Percentiles rank a stretch among this genome's conserved stretches.
Conservation (phyloP, 1,140 invertebrate genomes). For the Diachasma alloeum region DNA sequence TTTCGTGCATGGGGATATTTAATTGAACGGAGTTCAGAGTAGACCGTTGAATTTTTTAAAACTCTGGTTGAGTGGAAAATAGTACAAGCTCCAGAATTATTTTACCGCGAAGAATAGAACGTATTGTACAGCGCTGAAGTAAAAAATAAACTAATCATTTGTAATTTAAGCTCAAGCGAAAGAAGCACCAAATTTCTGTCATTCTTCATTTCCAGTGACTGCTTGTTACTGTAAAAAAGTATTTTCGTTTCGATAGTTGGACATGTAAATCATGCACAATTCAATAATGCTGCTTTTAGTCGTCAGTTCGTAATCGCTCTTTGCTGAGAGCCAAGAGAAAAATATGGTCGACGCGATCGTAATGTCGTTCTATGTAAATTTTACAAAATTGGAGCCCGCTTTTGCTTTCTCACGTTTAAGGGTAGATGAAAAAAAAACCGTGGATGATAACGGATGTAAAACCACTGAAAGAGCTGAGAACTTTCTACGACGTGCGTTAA, state of each 20-base stretch:
- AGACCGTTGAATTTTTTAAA: no score
- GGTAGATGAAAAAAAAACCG: slow-evolving; percentile 9
- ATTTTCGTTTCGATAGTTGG: not conserved
- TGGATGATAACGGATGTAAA: not conserved
- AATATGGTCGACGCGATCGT: slow-evolving; percentile 16
- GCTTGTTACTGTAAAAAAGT: not conserved
- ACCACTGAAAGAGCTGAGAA: not conserved
- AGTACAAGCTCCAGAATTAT: not conserved
- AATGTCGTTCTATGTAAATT: slow-evolving; percentile 24
- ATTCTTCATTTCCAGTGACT: not conserved
- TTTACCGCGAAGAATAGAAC: not conserved
- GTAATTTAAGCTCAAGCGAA: not conserved
- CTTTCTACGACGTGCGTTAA: slow-evolving; percentile 16
- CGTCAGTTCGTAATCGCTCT: slow-evolving; percentile 8
- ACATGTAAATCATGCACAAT: not conserved
- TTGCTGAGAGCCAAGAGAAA: not conserved
- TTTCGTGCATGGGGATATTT: no score
- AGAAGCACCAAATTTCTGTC: not conserved
- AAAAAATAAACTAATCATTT: not conserved
- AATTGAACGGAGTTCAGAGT: no score
- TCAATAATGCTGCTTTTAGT: slow-evolving; percentile 14
- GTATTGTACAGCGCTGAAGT: not conserved
- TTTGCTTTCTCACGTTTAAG: slow-evolving; percentile 11
- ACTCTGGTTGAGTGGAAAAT: no score
- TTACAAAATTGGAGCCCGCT: slow-evolving; percentile 13